Base-by-base conservation (phyloP, 2,113 vertebrate genomes). In the Cyrtonyx montezumae region DNA sequence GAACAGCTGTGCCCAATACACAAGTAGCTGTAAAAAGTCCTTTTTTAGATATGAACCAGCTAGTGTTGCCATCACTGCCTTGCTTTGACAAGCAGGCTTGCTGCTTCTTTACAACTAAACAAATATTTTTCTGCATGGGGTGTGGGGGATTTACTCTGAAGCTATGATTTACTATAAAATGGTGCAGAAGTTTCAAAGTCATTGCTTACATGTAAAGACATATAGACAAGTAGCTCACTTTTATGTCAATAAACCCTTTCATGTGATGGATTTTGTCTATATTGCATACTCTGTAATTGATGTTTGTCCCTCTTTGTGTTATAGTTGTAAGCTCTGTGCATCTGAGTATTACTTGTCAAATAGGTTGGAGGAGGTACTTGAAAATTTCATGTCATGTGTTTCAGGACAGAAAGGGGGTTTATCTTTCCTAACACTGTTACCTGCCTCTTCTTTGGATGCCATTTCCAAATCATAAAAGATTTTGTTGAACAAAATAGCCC, bases 321-420 rank as follows among this genome's bases (percentile, higher is more conserved):
- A 49, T 62, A 12, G 4, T n/a, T 74, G 16, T 11, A 74, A 85
- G 34, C 8, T 8, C 4, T 0, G 0, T 34, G 8, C 18, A 63
- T 70, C 26, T 55, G 58, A 70, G 16, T 12, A 37, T 77, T 79
- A 28, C 13, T 43, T 65, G 2, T 46, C 55, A n/a, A 11, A 65
- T 51, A 68, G 5, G n/a, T 25, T 15, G 26, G 18, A 87, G 42
- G 23, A 87, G 12, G 9, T 66, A 58, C n/a, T 26, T 84, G 37
- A 76, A 91, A 83, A 69, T 56, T 30, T 82, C 37, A 25, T 23
- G 25, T 75, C 8, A n/a, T 68, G 5, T 71, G 5, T 79, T 76
- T 11, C 5, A 7, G 5, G 13, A 5, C 1, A 9, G 13, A 22
- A 69, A 4, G 2, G 5, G 43, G 32, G 2, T 74, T 90, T 85